Evolutionary conservation across 2,888 invertebrate genomes (phyloP).

Genomic region (Drosophila parthenogenetica): DNA sequence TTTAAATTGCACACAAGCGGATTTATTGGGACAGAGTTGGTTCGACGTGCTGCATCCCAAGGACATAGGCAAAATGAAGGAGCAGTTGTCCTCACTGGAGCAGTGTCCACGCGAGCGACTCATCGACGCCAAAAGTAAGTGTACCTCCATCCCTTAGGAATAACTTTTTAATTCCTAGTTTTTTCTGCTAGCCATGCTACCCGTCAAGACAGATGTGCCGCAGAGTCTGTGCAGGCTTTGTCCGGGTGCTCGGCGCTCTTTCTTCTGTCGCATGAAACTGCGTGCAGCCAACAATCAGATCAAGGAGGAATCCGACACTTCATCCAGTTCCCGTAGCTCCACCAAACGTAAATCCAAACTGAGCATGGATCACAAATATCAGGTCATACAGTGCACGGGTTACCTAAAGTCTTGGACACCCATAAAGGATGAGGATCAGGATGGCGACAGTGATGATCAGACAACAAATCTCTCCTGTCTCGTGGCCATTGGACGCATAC

Average conservation of each 20-base stretch:
- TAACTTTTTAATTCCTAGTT: not conserved
- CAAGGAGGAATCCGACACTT: conserved; percentile 89
- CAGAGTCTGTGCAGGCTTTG: conserved; percentile 91
- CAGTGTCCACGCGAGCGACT: conserved; percentile 94
- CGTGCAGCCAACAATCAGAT: conserved; percentile 87
- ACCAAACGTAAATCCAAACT: conserved; percentile 88
- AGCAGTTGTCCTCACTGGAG: conserved; percentile 96
- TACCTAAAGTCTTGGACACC: conserved; percentile 97
- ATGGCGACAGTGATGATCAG: conserved; percentile 87
- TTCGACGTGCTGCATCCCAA: conserved; percentile 98
- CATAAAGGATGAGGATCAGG: conserved; percentile 90
- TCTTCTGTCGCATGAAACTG: conserved; percentile 97
- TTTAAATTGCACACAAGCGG: conserved; percentile 93
- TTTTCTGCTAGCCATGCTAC: conserved; percentile 91
- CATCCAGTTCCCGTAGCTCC: conserved; percentile 86
- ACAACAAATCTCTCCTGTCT: conserved; percentile 92
- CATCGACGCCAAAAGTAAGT: conserved; percentile 96
- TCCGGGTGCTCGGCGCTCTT: conserved; percentile 95
- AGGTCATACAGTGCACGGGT: conserved; percentile 96
- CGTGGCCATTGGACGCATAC: conserved; percentile 93
- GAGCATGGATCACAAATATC: conserved; percentile 91
- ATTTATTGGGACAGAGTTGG: conserved; percentile 95
- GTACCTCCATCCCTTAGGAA: rapidly evolving
- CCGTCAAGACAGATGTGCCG: conserved; percentile 93
- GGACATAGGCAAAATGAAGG: conserved; percentile 97